A percentile compares a stretch with the other conserved stretches of the same genome.
phyloP scores from a whole-genome alignment of 2,797 vertebrate species.

The Ibycter americanus region DNA sequence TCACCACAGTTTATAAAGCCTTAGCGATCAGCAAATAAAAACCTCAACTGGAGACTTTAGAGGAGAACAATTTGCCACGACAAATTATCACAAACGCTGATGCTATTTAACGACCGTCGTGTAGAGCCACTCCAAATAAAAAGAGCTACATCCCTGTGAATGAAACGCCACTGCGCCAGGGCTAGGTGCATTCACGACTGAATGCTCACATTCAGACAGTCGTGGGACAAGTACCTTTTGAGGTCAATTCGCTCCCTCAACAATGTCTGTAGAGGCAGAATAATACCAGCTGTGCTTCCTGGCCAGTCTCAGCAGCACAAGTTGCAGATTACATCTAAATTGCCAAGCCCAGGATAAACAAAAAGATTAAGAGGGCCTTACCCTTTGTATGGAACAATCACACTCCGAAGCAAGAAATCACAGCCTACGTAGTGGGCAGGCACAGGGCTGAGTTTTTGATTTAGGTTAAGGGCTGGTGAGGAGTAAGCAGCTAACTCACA shows the following conservation, averaged over 20 bases:
- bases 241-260: background rate
- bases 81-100: background rate
- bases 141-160: background rate
- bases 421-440: background rate
- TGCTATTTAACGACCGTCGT: accelerated
- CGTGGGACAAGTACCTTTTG: background rate
- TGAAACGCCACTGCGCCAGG: accelerated
- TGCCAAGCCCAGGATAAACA: slow-evolving; percentile 56
- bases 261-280: slow-evolving; percentile 5
- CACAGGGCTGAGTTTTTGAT: background rate
- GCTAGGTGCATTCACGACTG: background rate
- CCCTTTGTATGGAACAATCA: slow-evolving; percentile 32
- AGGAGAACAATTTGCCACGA: background rate
- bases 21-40: background rate
- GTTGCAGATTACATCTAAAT: slow-evolving; percentile 48
- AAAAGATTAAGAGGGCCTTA: slow-evolving; percentile 54
- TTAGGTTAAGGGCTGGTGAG: background rate
- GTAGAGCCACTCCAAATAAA: background rate
- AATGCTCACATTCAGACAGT: background rate
- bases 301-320: background rate
- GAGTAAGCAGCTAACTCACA: background rate
- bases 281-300: slow-evolving; percentile 33
- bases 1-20: background rate
- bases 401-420: slow-evolving; percentile 34
- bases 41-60: background rate